Evolutionary conservation across 2,888 invertebrate genomes (phyloP).

Genomic region (Machimus atricapillus): DNA sequence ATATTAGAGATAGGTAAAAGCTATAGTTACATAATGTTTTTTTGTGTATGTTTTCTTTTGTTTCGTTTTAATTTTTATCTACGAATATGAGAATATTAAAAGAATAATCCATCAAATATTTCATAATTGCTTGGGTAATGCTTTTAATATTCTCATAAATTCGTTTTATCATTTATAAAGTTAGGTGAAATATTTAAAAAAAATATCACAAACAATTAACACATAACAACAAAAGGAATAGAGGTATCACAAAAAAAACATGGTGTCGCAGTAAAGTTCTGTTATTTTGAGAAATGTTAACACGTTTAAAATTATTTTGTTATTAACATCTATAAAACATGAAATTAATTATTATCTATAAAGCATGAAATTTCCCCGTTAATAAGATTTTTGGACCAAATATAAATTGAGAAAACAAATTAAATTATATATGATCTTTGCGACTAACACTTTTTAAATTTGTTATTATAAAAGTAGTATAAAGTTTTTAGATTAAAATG

Average conservation of each 20-base stretch:
- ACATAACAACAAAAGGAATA: not conserved
- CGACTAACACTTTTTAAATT: too few relatives aligned
- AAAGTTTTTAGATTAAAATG: too few relatives aligned
- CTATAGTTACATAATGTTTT: not conserved
- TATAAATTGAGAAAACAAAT: too few relatives aligned
- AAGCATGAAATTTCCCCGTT: too few relatives aligned
- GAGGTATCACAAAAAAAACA: not conserved
- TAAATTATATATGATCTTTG: too few relatives aligned
- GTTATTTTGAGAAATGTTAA: not conserved
- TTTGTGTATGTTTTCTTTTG: not conserved
- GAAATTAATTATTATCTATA: too few relatives aligned
- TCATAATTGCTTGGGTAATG: not conserved
- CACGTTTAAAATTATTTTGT: not conserved
- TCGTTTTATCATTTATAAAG: not conserved
- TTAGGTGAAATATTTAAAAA: not conserved
- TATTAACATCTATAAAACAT: too few relatives aligned
- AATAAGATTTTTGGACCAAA: too few relatives aligned
- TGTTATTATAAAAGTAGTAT: too few relatives aligned
- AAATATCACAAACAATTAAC: not conserved
- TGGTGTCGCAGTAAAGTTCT: not conserved
- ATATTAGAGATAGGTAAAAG: not conserved
- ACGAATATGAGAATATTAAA: constrained; percentile 7
- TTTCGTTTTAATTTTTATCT: not conserved
- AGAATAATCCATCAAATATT: not conserved
- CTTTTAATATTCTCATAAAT: not conserved